Base-by-base conservation (phyloP, 2,888 invertebrate genomes). In the Melikaiella ostensackeni region DNA sequence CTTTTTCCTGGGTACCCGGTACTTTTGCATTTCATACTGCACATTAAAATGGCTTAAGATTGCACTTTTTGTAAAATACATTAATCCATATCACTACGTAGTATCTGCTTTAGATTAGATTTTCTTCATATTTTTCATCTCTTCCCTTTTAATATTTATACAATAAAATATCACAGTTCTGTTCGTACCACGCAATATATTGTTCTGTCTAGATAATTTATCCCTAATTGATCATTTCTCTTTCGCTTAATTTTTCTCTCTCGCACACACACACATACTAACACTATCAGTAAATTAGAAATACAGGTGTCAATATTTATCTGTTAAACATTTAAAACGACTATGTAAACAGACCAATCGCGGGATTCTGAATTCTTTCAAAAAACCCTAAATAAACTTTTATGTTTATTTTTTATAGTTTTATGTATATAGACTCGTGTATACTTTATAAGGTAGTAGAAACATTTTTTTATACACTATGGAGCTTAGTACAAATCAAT, bases 161-260 rank as follows among this genome's bases (percentile, higher is more conserved):
- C 89, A 91, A 87, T 90, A 91, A 90, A 91, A 91, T 91, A 91
- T 91, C 91, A 91, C 91, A 91, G 91, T 91, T 91, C 89, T 91
- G 90, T 91, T 91, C 91, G 89, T 90, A 90, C 91, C 91, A 89
- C 90, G 89, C 90, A 88, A 88, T 89, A 89, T 85, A 84, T 83
- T 85, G 83, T 85, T 85, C 80, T 74, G 82, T 82, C 83, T 87
- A 86, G 87, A 86, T 88, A 86, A 85, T 85, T 84, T 85, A 84
- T 82, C 84, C 82, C 86, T 86, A 87, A 81, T 82, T 77, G 77
- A 80, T 85, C 86, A 84, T 79, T 74, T 81, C 79, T 75, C 46
- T 79, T 33, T 79, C 79, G 77, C 70, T 80, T 74, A 6, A 35
- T 42, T 19, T 35, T 77, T 79, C 74, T 66, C 75, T 50, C 74